A percentile compares a stretch with the other conserved stretches of the same genome.
Evolutionary conservation across 2,113 vertebrate species (phyloP).

Genomic region (Dermatemys mawii): DNA sequence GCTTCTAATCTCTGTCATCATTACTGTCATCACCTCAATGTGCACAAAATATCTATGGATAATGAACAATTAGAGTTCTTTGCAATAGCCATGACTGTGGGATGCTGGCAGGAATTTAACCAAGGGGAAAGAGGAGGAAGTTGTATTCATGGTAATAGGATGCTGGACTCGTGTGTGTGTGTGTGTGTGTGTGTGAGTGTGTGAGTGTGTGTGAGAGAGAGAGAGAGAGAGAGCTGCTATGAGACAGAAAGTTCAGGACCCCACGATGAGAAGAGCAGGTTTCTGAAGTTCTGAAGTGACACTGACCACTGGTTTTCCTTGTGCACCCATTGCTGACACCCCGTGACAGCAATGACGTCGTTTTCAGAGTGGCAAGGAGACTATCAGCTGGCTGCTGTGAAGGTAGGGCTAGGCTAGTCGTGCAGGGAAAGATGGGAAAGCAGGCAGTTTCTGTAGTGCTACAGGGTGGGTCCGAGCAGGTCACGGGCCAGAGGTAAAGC

Average conservation of each 20-base stretch:
- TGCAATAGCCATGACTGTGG: background rate
- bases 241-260: background rate
- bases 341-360: no score
- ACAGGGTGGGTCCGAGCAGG: background rate
- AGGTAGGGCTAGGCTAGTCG: no score
- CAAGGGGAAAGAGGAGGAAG: background rate
- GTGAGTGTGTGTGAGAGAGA: fast-evolving
- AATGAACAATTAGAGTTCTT: background rate
- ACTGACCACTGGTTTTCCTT: no score
- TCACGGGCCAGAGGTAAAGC: background rate
- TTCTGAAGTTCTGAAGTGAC: background rate
- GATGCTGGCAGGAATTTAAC: background rate
- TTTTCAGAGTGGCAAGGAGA: background rate
- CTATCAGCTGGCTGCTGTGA: background rate
- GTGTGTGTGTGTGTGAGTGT: background rate
- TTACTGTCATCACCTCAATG: background rate
- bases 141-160: background rate
- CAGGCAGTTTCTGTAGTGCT: background rate
- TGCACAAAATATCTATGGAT: fast-evolving
- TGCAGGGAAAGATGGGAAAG: background rate
- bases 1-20: background rate
- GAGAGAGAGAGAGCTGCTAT: no score
- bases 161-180: fast-evolving
- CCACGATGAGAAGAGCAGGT: background rate
- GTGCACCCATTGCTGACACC: background rate